phyloP scores from a whole-genome alignment of 2,888 invertebrate species.

The Tachina fera region DNA sequence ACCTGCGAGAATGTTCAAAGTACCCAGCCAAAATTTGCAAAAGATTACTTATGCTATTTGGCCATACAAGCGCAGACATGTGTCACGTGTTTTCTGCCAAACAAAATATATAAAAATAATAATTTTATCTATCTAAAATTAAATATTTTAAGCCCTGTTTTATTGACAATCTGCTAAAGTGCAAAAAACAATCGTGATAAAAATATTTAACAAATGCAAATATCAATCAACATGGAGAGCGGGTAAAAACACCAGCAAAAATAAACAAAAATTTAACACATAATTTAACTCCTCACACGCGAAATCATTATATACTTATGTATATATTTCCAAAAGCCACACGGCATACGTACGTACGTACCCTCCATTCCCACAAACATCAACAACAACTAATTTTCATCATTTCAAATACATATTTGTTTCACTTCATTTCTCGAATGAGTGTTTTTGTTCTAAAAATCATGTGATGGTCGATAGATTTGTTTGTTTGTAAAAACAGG shows the following conservation, averaged over 20 bases:
- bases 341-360: background rate
- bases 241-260: conserved; percentile 1
- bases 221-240: conserved; percentile 18
- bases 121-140: background rate
- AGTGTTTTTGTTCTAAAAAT: conserved; percentile 43
- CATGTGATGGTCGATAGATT: conserved; percentile 60
- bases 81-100: background rate
- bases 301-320: background rate
- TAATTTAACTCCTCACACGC: conserved; percentile 5
- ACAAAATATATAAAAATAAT: background rate
- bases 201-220: conserved; percentile 52
- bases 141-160: conserved; percentile 7
- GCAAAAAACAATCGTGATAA: conserved; percentile 56
- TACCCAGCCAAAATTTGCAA: too few species aligned
- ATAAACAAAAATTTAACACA: conserved; percentile 21
- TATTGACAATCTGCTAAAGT: conserved; percentile 28
- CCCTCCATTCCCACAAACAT: background rate
- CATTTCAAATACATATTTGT: conserved; percentile 19
- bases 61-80: too few species aligned
- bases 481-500: conserved; percentile 50
- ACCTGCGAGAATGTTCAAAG: too few species aligned
- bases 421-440: background rate
- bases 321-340: background rate
- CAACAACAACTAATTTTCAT: conserved; percentile 1
- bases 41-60: background rate